Conservation (phyloP, 2,113 vertebrate genomes). For the Sylvicapra grimmia region DNA sequence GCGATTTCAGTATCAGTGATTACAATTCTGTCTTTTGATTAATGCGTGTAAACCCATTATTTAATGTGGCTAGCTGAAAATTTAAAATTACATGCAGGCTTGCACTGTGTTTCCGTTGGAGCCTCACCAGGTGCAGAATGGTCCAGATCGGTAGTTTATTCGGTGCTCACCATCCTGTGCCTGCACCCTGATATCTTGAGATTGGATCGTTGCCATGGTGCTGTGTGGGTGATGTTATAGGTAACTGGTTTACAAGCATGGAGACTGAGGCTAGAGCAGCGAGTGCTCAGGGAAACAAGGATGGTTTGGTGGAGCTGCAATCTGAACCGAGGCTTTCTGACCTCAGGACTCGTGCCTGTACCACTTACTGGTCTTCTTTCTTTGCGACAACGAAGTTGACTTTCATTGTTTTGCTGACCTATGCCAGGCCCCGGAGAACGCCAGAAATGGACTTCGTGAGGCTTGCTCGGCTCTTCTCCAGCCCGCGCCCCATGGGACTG, state of each 20-base stretch:
- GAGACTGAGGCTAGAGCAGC: neutral
- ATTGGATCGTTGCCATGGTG: neutral
- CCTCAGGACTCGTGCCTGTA: neutral
- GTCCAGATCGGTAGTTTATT: neutral
- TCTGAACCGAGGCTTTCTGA: neutral
- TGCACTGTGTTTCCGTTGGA: neutral
- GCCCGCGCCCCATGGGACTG: neutral
- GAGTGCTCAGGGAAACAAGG: neutral
- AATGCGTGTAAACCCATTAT: neutral
- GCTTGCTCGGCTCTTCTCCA: neutral
- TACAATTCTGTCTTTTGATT: neutral
- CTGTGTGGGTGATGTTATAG: neutral
- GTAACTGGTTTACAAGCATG: neutral
- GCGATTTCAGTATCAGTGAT: neutral
- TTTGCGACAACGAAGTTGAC: neutral
- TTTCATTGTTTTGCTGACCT: constrained; percentile 6
- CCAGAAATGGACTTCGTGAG: constrained; percentile 22
- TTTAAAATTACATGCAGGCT: neutral
- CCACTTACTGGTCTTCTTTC: neutral
- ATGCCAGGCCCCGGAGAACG: neutral
- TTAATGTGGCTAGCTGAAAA: neutral
- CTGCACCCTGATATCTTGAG: neutral
- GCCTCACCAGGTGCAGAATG: neutral
- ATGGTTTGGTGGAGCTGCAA: neutral
- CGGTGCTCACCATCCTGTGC: neutral